Conservation (phyloP, 2,113 vertebrate species). For the Gymnogyps californianus region DNA sequence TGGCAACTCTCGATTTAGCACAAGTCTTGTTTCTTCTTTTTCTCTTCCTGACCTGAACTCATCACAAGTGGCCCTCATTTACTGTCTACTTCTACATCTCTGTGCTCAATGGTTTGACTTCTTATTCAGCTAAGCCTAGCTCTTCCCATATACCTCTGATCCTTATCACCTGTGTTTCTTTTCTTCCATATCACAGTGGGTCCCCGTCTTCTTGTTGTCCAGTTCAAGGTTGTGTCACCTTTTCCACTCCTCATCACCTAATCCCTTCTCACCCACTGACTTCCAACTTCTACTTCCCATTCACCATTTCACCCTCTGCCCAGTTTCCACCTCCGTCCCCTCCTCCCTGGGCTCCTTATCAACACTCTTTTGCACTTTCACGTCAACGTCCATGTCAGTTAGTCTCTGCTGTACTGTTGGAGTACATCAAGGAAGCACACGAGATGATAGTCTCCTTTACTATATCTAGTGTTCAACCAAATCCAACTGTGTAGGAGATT, state of each 20-base stretch:
- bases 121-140: background rate
- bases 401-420: background rate
- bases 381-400: background rate
- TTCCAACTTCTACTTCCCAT: background rate
- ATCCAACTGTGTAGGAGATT: background rate
- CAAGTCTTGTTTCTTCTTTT: background rate
- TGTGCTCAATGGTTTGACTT: background rate
- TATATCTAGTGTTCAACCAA: background rate
- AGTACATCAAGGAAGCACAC: background rate
- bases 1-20: background rate
- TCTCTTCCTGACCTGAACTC: background rate
- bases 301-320: background rate
- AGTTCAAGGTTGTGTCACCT: background rate
- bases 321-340: accelerated
- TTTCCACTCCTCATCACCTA: background rate
- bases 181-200: background rate
- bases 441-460: background rate
- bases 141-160: background rate
- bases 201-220: background rate
- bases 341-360: background rate
- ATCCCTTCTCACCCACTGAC: background rate
- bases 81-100: background rate
- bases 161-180: background rate
- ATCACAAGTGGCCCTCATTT: background rate
- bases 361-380: background rate